phyloP scores from a whole-genome alignment of 2,113 vertebrate species.

The Callithrix jacchus region DNA sequence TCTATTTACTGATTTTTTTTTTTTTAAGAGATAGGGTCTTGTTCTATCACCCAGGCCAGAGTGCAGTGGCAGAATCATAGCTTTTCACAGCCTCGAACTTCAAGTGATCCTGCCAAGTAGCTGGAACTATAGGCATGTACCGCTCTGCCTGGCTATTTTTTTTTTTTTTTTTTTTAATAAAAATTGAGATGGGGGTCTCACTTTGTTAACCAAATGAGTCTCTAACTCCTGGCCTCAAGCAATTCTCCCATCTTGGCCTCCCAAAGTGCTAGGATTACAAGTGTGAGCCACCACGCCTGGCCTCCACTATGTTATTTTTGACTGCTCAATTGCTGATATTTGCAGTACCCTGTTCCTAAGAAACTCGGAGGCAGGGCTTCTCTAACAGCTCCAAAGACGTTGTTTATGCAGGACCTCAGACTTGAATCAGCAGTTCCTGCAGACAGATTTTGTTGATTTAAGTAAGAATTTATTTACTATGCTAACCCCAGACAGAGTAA shows the following conservation, averaged over 20 bases:
- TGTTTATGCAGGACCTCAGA: background rate
- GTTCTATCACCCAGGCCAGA: background rate
- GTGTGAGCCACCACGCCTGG: background rate
- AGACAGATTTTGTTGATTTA: background rate
- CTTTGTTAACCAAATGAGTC: background rate
- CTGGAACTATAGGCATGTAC: background rate
- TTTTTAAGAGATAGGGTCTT: background rate
- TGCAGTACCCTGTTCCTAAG: background rate
- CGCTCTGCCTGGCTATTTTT: background rate
- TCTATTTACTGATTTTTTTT: background rate
- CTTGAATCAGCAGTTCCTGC: background rate
- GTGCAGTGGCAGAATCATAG: background rate
- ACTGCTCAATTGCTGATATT: background rate
- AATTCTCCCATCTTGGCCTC: background rate
- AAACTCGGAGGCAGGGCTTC: background rate
- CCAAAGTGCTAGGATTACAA: background rate
- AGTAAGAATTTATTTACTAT: background rate
- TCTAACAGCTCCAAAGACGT: background rate
- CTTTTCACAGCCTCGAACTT: background rate
- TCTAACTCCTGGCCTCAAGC: background rate
- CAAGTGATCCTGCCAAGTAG: background rate
- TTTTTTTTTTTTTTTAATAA: background rate
- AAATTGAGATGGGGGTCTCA: background rate
- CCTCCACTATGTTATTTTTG: background rate
- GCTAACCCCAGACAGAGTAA: background rate